These are phyloP conservation scores for Sarcophaga subvicina DNA, from an alignment of 2,888 invertebrate genomes.

Conservation along the genomic window DNA sequence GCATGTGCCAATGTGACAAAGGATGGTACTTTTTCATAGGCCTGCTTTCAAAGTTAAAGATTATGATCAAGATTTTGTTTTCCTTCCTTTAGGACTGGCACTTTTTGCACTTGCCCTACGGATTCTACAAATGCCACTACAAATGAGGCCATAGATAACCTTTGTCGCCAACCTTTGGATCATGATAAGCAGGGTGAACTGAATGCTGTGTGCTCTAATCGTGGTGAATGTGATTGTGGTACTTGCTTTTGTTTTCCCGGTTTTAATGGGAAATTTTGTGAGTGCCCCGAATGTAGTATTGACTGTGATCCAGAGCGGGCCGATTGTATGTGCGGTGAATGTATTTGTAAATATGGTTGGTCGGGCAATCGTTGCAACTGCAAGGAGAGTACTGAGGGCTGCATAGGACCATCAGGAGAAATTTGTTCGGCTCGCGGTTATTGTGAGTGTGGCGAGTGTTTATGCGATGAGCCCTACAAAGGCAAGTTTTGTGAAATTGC, in stretches of 20 bases:
- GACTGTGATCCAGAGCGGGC: constrained; percentile 87
- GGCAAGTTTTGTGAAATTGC: constrained; percentile 80
- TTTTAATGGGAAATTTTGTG: constrained; percentile 85
- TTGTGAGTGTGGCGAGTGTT: constrained; percentile 87
- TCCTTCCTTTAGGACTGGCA: constrained; percentile 74
- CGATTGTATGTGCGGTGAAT: constrained; percentile 89
- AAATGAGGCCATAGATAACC: constrained; percentile 75
- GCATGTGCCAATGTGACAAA: constrained; percentile 85
- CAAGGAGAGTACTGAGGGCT: constrained; percentile 82
- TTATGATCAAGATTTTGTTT: background rate
- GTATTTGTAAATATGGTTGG: constrained; percentile 86
- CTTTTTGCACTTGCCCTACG: constrained; percentile 77
- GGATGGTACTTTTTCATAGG: constrained; percentile 83
- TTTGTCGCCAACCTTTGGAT: constrained; percentile 78
- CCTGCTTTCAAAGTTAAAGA: too few species aligned
- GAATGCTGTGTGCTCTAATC: constrained; percentile 85
- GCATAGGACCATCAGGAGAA: constrained; percentile 83
- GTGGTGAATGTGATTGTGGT: constrained; percentile 91
- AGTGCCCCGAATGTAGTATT: constrained; percentile 84
- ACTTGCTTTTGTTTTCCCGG: constrained; percentile 87
- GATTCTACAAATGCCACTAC: constrained; percentile 74
- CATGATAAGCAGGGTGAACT: constrained; percentile 74
- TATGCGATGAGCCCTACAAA: constrained; percentile 75
- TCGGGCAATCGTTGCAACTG: constrained; percentile 84
- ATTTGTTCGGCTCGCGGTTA: constrained; percentile 89